Evolutionary conservation across 2,888 invertebrate genomes (phyloP), one percentile per base, ranked within the genome.

Genomic region (Chymomyza amoena): DNA sequence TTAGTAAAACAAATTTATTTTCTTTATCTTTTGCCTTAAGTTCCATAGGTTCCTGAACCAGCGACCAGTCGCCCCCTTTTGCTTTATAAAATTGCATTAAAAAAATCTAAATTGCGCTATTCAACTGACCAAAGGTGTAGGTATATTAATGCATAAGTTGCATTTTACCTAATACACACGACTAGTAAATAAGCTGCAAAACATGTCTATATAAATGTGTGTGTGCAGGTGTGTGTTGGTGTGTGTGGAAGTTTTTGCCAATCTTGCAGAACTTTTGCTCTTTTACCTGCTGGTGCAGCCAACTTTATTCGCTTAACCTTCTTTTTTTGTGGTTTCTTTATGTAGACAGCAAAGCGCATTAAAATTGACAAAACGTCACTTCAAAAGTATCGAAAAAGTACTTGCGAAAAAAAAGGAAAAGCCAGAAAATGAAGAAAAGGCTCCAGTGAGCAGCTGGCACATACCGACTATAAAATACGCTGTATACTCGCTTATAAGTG

Each of bases 291-390:
- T 68, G 66, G 59, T 63, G 59, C 70, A 73, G 72, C 68, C 64
- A 69, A 51, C 70, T 25, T 18, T 57, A 18, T 57, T 57, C 32
- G 32, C 32, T 32, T 6, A 28, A 20, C 18, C 18, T 28, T 5
- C 25, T 10, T 28, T 25, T 57, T 57, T 25, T 25, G 18, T 28
- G 10, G 20, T 15, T 13, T 25, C 57, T 13, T 57, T 54, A 20
- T 9, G 18, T 54, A 18, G 54, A 16, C 54, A 18, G 18, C 20
- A 73, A 81, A 81, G 86, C 72, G 79, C 81, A 78, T 83, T 81
- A 77, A 83, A 81, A 72, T 79, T 84, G 69, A 79, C 77, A 79
- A 84, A 79, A 79, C 73, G 75, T 56, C 81, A 79, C 79, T 72
- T 65, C 59, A 64, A 60, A 79, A 79, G 73, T 69, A 79, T 79